Percentiles rank a stretch among this genome's conserved stretches.
phyloP scores from a whole-genome alignment of 2,888 invertebrate genomes.

The Torymus auratus region DNA sequence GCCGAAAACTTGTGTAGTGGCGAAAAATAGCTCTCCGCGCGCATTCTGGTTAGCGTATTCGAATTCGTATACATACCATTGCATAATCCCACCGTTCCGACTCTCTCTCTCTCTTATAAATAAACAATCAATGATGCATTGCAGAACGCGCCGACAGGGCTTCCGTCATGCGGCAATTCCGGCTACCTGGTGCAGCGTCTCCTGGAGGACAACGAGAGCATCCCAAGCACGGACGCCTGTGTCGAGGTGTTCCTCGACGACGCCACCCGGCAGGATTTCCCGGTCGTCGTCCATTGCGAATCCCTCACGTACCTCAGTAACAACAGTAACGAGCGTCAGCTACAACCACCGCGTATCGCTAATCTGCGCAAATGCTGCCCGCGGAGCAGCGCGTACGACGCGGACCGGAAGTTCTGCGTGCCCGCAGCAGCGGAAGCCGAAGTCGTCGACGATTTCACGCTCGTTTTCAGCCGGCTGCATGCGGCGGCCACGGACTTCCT shows the following conservation, averaged over 20 bases:
- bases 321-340: background rate
- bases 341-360: constrained; percentile 34
- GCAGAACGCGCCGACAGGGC: background rate
- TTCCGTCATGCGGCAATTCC: constrained; percentile 57
- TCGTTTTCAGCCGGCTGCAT: background rate
- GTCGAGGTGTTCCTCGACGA: constrained; percentile 62
- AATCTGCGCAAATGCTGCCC: constrained; percentile 64
- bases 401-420: constrained; percentile 55
- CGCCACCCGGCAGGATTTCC: constrained; percentile 16
- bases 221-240: constrained; percentile 57
- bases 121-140: background rate
- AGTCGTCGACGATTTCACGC: background rate
- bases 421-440: background rate
- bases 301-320: too few relatives aligned
- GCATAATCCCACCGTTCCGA: too few relatives aligned
- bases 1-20: too few relatives aligned
- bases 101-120: constrained; percentile 14
- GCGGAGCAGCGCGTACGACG: constrained; percentile 56
- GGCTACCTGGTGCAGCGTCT: constrained; percentile 44
- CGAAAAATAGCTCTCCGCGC: too few relatives aligned
- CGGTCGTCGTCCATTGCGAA: constrained; percentile 61
- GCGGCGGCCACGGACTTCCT: too few relatives aligned
- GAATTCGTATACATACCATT: too few relatives aligned
- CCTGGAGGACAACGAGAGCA: constrained; percentile 45
- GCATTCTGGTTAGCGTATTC: too few relatives aligned